Percentiles rank a stretch among this genome's conserved stretches.
Conservation (phyloP, 2,113 vertebrate genomes). For the Phoxinus phoxinus region DNA sequence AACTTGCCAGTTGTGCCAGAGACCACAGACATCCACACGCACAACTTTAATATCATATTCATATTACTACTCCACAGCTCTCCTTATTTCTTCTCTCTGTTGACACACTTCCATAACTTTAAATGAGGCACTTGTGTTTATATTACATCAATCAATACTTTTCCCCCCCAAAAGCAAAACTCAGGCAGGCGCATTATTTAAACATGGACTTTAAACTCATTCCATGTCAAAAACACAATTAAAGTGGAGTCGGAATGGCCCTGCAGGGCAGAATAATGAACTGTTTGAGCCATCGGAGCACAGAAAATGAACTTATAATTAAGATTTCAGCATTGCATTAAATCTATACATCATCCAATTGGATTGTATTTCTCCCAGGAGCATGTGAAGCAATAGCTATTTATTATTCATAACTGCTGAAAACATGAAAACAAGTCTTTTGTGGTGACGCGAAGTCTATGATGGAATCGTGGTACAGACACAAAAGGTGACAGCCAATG, state of each 20-base stretch:
- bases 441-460: not conserved
- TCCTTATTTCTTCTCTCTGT: not conserved
- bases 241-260: slow-evolving; percentile 67
- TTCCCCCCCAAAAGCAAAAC: slow-evolving; percentile 47
- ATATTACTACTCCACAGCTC: not conserved
- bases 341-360: slow-evolving; percentile 73
- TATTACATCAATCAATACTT: slow-evolving; percentile 50
- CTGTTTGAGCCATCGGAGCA: slow-evolving; percentile 60
- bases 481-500: not conserved
- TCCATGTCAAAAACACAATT: slow-evolving; percentile 64
- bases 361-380: slow-evolving; percentile 52
- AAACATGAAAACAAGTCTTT: not conserved
- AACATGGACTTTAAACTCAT: slow-evolving; percentile 49
- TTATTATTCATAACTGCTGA: slow-evolving; percentile 43
- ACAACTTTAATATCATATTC: slow-evolving; percentile 40
- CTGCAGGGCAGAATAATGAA: slow-evolving; percentile 59
- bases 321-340: slow-evolving; percentile 71
- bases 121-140: slow-evolving; percentile 51
- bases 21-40: slow-evolving; percentile 32
- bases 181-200: slow-evolving; percentile 47
- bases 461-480: not conserved
- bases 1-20: slow-evolving; percentile 38
- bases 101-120: slow-evolving; percentile 37
- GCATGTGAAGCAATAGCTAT: slow-evolving; percentile 61
- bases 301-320: slow-evolving; percentile 64